Base-by-base conservation (phyloP, 1,140 invertebrate species). In the Eupeodes corollae region DNA sequence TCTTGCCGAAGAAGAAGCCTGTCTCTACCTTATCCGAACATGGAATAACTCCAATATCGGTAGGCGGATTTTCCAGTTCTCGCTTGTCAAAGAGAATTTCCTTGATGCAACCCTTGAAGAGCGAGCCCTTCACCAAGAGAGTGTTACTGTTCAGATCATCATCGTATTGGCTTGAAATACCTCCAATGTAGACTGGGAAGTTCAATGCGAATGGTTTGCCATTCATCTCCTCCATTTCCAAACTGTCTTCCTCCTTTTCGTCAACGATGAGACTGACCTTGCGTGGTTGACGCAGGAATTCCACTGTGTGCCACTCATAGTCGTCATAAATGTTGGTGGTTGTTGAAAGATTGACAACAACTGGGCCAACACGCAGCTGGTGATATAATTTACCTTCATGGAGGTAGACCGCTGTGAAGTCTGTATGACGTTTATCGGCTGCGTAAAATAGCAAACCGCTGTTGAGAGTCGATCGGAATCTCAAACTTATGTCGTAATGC, bases 361-460 rank as follows among this genome's bases (percentile, higher is more conserved):
- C 84, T 15, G 71, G 78, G 30, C 86, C 88, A 67, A 80, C 86
- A 55, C 83, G 79, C 56, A 83, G 89, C 3, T 74, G 71, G 56
- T 83, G 89, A 43, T 79, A 61, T 13, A 90, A 84, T 61, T 76
- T 75, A 38, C 91, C 91, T 35, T 87, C 76, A 40, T 79, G 75
- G 61, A 98, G 72, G 56, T 84, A 91, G 1, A 97, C 59, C 8
- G 85, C 81, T 3, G 95, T 75, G 58, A 86, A 87, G 60, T 96
- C 86, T 26, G 72, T 72, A 14, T 84, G 80, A 8, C 70, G 67
- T 40, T 68, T 64, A 49, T 86, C 79, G 0, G 81, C 70, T 1
- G 82, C 80, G 66, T 93, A 97, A 66, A 97, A 87, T 1, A 82
- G 63, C 2, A 96, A 74, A 37, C 95, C 94, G 55, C 90, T 79